phyloP scores from a whole-genome alignment of 2,797 vertebrate species.

The Carapus acus region DNA sequence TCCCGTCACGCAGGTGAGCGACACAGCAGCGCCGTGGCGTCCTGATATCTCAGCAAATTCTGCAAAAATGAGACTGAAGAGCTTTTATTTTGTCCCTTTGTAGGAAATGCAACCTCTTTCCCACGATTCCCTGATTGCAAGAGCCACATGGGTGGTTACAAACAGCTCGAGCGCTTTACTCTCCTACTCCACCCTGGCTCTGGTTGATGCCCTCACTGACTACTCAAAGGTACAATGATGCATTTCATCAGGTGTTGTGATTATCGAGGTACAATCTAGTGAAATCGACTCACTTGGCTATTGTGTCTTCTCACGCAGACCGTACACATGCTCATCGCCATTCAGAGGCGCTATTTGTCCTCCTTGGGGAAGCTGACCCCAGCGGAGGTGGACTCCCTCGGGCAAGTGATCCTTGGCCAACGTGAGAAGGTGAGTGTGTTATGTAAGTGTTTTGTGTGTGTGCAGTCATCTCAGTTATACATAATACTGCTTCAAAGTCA shows the following conservation, averaged over 20 bases:
- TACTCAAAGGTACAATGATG: slow-evolving; percentile 92
- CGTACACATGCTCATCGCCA: slow-evolving; percentile 82
- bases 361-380: slow-evolving; percentile 83
- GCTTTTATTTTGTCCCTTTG: not conserved
- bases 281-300: no score
- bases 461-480: no score
- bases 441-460: no score
- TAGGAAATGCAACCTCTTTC: slow-evolving; percentile 77
- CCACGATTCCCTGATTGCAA: slow-evolving; percentile 81
- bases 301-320: slow-evolving; percentile 70
- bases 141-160: slow-evolving; percentile 85
- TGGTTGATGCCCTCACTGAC: slow-evolving; percentile 82
- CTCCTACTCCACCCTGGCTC: slow-evolving; percentile 85
- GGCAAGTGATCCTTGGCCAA: slow-evolving; percentile 86
- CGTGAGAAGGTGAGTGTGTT: slow-evolving; percentile 81
- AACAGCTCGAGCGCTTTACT: slow-evolving; percentile 88
- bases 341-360: slow-evolving; percentile 83
- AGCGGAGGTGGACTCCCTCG: slow-evolving; percentile 83
- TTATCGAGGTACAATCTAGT: no score
- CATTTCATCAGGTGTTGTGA: no score
- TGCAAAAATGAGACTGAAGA: not conserved
- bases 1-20: slow-evolving; percentile 61
- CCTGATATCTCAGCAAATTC: not conserved
- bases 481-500: not conserved
- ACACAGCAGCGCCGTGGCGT: no score